A percentile compares a stretch with the other conserved stretches of the same genome.
Conservation (phyloP, 2,797 vertebrate genomes). For the Florisuga fusca region DNA sequence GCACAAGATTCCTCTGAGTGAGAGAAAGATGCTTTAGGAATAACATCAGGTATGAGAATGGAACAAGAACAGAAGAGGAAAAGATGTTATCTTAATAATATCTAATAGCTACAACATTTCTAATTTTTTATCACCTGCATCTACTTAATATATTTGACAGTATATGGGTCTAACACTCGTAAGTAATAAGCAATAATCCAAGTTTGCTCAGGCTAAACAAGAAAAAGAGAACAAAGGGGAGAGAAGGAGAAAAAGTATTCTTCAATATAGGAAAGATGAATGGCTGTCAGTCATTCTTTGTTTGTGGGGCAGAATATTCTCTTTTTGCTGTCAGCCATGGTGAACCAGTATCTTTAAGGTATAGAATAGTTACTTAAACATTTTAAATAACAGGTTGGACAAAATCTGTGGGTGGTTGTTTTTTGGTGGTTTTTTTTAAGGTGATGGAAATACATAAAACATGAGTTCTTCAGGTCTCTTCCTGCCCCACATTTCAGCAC, state of each 20-base stretch:
- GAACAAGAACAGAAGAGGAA: not conserved
- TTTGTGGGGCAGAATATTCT: not conserved
- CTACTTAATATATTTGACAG: not conserved
- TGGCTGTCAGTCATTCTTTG: not conserved
- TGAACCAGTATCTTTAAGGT: not conserved
- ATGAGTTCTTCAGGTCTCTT: not conserved
- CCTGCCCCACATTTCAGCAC: not conserved
- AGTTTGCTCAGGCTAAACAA: not conserved
- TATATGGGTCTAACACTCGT: not conserved
- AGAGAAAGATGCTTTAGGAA: not conserved
- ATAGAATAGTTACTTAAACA: not conserved
- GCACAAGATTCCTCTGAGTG: not conserved
- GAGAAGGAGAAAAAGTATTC: not conserved
- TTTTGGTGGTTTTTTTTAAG: not conserved
- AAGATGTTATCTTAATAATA: not conserved
- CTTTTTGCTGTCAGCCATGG: not conserved
- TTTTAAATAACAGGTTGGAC: not conserved
- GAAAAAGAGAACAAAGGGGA: constrained; percentile 1
- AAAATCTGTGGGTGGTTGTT: not conserved
- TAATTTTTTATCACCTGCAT: not conserved
- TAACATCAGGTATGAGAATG: not conserved
- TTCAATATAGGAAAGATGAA: not conserved
- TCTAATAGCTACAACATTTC: not conserved
- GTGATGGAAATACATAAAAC: not conserved
- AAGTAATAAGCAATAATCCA: not conserved